Evolutionary conservation across 2,888 invertebrate genomes (phyloP).

Genomic region (Timema podura): DNA sequence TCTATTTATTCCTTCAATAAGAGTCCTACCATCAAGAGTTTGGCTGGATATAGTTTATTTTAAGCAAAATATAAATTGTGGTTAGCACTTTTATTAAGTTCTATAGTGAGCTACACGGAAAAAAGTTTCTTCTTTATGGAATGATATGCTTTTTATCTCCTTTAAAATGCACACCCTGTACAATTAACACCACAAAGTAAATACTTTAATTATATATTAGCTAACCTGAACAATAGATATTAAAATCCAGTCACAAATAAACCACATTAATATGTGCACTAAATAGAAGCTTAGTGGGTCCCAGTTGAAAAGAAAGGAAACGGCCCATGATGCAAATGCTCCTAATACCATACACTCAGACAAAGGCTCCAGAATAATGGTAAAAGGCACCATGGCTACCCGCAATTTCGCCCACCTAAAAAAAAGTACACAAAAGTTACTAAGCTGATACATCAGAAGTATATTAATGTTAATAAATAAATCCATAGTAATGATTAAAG

Average conservation of each 20-base stretch:
- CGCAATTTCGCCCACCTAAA: conserved; percentile 91
- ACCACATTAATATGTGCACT: conserved; percentile 91
- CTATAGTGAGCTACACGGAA: not conserved
- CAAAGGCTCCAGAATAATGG: conserved; percentile 87
- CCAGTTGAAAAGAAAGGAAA: conserved; percentile 74
- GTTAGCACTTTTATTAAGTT: not conserved
- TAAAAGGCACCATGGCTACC: conserved; percentile 91
- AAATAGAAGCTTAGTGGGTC: conserved; percentile 89
- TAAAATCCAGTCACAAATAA: conserved; percentile 92
- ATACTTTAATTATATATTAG: not conserved
- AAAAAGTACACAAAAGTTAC: conserved; percentile 18
- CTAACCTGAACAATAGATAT: conserved; percentile 76
- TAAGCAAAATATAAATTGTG: no score
- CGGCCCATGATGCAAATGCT: conserved; percentile 86
- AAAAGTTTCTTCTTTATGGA: no score
- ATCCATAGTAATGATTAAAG: no score
- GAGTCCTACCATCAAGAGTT: no score
- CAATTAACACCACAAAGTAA: no score
- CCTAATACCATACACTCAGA: conserved; percentile 94
- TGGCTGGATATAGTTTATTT: no score
- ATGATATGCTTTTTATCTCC: no score
- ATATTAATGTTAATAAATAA: no score
- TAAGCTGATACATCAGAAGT: no score
- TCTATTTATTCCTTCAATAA: no score
- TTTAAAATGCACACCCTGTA: no score